Evolutionary conservation across 2,888 invertebrate genomes (phyloP).

Genomic region (Sarcophaga caerulescens): DNA sequence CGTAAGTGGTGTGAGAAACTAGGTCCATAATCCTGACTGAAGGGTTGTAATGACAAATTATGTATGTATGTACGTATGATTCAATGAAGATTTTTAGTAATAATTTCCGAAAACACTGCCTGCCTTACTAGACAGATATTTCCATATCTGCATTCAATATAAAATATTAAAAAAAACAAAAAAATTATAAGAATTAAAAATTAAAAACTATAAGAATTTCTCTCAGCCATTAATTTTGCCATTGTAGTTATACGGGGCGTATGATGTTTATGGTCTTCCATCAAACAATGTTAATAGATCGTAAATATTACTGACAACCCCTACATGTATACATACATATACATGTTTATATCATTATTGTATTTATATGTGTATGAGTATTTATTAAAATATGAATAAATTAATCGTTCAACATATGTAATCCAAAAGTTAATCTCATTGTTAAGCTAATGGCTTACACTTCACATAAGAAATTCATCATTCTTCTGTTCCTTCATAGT

Average conservation of each 20-base stretch:
- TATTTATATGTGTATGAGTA: conserved; percentile 35
- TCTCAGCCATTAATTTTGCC: no score
- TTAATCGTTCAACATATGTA: conserved; percentile 59
- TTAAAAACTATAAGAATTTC: no score
- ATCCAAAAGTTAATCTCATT: conserved; percentile 63
- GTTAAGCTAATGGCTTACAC: conserved; percentile 63
- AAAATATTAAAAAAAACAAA: no score
- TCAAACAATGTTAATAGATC: conserved; percentile 35
- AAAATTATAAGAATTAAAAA: no score
- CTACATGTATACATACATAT: background rate
- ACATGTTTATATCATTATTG: background rate
- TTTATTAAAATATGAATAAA: conserved; percentile 62
- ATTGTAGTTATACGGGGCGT: conserved; percentile 11
- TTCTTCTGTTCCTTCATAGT: background rate
- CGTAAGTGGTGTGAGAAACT: no score
- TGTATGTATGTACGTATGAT: no score
- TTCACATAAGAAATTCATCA: conserved; percentile 64
- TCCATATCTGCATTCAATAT: no score
- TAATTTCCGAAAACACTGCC: no score
- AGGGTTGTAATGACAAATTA: no score
- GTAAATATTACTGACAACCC: conserved; percentile 2
- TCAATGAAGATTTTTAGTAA: no score
- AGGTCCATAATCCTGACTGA: no score
- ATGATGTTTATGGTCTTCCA: conserved; percentile 27
- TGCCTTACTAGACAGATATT: no score